phyloP scores from a whole-genome alignment of 2,113 vertebrate genomes.

The Bubo bubo region DNA sequence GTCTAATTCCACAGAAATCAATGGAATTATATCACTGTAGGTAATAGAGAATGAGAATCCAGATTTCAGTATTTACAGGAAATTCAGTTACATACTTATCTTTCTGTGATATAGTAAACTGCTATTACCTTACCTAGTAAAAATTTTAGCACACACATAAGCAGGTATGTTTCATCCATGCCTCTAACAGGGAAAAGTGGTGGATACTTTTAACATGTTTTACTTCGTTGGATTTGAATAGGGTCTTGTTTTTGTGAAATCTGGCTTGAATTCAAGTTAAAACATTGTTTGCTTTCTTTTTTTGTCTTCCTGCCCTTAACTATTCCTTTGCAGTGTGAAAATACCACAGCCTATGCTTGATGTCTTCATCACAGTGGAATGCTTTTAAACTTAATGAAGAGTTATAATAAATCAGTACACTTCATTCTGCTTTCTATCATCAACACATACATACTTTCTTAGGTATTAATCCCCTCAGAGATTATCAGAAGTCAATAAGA shows the following conservation, averaged over 20 bases:
- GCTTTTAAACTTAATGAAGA: constrained; percentile 84
- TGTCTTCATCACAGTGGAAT: constrained; percentile 82
- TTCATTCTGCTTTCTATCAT: constrained; percentile 81
- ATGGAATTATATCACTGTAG: background rate
- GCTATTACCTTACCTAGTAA: background rate
- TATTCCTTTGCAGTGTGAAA: constrained; percentile 75
- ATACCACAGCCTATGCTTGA: constrained; percentile 68
- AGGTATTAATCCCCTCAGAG: constrained; percentile 70
- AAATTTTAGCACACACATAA: background rate
- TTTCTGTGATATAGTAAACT: background rate
- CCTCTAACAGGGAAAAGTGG: background rate
- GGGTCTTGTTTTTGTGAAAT: constrained; percentile 56
- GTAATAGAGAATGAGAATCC: background rate
- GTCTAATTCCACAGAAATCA: background rate
- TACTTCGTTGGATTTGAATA: background rate
- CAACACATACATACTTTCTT: constrained; percentile 73
- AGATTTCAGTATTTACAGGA: background rate
- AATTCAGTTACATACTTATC: background rate
- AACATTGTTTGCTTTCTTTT: constrained; percentile 71
- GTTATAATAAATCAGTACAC: constrained; percentile 77
- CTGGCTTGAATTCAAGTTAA: constrained; percentile 68
- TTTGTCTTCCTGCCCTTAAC: constrained; percentile 71
- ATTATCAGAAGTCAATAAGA: constrained; percentile 73
- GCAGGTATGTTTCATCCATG: background rate
- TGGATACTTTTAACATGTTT: background rate